phyloP scores from a whole-genome alignment of 2,113 vertebrate genomes.

The Microtus ochrogaster region DNA sequence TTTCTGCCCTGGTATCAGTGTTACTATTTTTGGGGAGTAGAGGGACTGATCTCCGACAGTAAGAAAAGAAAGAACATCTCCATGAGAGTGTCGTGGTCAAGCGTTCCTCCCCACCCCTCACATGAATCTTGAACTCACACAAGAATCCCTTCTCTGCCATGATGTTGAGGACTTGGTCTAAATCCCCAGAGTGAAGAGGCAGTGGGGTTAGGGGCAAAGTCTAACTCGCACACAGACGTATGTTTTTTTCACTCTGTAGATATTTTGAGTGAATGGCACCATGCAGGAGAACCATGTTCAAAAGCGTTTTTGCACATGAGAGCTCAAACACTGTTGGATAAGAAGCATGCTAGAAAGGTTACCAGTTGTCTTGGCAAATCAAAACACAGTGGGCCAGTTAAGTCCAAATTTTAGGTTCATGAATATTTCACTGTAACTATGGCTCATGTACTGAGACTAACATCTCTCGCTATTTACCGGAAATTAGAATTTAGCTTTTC shows the following conservation, averaged over 20 bases:
- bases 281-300: conserved; percentile 1
- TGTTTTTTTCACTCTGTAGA: background rate
- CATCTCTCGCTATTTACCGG: background rate
- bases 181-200: background rate
- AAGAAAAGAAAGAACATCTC: background rate
- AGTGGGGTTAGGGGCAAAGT: conserved; percentile 10
- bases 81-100: background rate
- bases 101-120: background rate
- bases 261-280: conserved; percentile 1
- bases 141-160: background rate
- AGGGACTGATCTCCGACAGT: background rate
- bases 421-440: background rate
- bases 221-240: conserved; percentile 13
- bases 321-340: background rate
- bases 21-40: background rate
- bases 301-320: background rate
- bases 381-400: background rate
- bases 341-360: background rate
- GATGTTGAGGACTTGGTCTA: background rate
- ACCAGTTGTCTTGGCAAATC: conserved; percentile 19
- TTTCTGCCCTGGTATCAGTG: too few species aligned
- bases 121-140: background rate
- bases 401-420: conserved; percentile 10
- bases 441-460: background rate
- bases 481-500: background rate